Percentiles rank a stretch among this genome's conserved stretches.
These are phyloP conservation scores for Typhlichthys subterraneus DNA, from an alignment of 2,797 vertebrate species.

Conservation along the genomic window DNA sequence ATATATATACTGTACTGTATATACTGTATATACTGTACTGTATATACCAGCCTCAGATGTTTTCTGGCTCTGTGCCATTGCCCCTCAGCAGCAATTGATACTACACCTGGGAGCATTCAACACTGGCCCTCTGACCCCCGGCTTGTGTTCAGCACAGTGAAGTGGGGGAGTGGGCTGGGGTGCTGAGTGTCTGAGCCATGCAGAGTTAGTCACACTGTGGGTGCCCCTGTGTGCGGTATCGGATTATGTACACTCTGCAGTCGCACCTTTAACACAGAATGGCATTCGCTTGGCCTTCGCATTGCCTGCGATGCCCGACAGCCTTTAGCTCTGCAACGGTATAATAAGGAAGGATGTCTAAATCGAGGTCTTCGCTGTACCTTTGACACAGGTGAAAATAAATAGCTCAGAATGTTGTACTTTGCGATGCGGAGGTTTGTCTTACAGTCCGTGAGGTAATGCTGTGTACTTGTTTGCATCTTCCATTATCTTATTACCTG, in stretches of 20 bases:
- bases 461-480: constrained; percentile 5
- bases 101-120: constrained; percentile 45
- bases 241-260: constrained; percentile 37
- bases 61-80: constrained; percentile 15
- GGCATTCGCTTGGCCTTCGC: constrained; percentile 22
- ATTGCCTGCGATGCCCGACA: constrained; percentile 18
- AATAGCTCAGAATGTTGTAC: no score
- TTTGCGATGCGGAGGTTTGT: no score
- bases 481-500: constrained; percentile 18
- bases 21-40: no score
- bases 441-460: constrained; percentile 14
- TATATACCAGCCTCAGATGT: constrained; percentile 11
- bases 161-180: constrained; percentile 14
- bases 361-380: no score
- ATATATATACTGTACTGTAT: no score
- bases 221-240: constrained; percentile 32
- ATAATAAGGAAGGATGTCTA: constrained; percentile 29
- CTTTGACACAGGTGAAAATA: no score
- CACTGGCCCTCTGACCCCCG: constrained; percentile 43
- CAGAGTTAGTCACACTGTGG: constrained; percentile 45
- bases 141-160: constrained; percentile 5
- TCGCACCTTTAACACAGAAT: constrained; percentile 25
- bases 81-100: constrained; percentile 27
- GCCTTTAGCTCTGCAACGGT: constrained; percentile 32
- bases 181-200: constrained; percentile 6